These are phyloP conservation scores for Myocastor coypus DNA, from an alignment of 2,113 vertebrate species.

Conservation along the genomic window DNA sequence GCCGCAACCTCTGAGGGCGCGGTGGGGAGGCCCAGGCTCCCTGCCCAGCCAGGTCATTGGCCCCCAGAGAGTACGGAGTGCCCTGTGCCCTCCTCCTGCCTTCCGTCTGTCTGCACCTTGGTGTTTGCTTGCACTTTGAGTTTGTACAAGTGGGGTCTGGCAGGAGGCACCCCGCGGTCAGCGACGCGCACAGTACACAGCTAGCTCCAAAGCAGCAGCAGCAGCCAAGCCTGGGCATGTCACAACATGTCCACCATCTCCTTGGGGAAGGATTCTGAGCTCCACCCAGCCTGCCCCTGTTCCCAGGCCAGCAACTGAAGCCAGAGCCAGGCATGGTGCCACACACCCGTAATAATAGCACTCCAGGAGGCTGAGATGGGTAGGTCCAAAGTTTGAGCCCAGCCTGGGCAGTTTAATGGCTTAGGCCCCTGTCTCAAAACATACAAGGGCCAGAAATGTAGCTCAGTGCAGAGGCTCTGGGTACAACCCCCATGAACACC, in stretches of 20 bases:
- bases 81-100: not conserved
- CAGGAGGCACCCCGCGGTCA: not conserved
- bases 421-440: not conserved
- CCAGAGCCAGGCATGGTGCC: not conserved
- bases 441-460: not conserved
- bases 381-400: not conserved
- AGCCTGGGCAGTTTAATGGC: not conserved
- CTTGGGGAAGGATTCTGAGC: not conserved
- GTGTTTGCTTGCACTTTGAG: not conserved
- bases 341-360: not conserved
- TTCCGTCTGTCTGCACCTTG: not conserved
- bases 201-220: not conserved
- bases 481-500: not conserved
- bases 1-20: not conserved
- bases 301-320: not conserved
- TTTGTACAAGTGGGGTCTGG: not conserved
- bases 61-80: too few relatives aligned
- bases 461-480: not conserved
- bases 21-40: not conserved
- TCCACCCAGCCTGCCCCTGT: not conserved
- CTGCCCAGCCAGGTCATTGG: too few relatives aligned
- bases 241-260: not conserved
- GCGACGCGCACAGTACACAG: rapidly evolving
- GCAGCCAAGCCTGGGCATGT: not conserved
- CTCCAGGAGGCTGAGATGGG: not conserved